Conservation (phyloP, 2,113 vertebrate genomes). For the Corvus hawaiiensis region DNA sequence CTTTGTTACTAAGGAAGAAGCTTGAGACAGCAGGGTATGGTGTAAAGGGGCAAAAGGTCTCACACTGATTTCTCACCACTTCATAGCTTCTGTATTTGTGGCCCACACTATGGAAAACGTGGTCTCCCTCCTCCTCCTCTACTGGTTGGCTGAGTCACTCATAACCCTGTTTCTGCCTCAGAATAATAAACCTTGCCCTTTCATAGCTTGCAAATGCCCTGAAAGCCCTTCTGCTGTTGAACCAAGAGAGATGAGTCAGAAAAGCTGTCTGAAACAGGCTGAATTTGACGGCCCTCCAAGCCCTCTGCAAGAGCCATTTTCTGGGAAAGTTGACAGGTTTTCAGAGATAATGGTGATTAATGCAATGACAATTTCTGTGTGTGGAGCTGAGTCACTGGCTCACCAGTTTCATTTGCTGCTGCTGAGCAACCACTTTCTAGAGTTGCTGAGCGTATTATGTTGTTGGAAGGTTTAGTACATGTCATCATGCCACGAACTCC, state of each 20-base stretch:
- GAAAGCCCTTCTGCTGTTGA: neutral
- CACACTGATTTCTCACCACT: neutral
- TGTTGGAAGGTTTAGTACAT: neutral
- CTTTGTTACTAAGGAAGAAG: neutral
- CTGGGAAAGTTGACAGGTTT: neutral
- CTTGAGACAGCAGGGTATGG: neutral
- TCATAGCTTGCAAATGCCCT: neutral
- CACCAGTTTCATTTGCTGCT: neutral
- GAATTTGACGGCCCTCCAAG: neutral
- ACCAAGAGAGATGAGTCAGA: neutral
- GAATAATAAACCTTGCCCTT: neutral
- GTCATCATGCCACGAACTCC: neutral
- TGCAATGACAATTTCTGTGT: neutral
- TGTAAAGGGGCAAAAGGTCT: neutral
- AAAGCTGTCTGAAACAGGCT: neutral
- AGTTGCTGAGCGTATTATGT: neutral
- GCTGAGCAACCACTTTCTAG: neutral
- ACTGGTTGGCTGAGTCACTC: neutral
- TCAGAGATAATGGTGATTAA: neutral
- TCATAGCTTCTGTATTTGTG: neutral
- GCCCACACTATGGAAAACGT: neutral
- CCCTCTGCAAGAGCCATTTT: neutral
- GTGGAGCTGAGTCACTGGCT: neutral
- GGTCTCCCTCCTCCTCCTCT: neutral
- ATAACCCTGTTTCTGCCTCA: neutral